Percentiles rank a stretch among this genome's conserved stretches.
These are phyloP conservation scores for Rhizomys pruinosus DNA, from an alignment of 2,113 vertebrate species.

Conservation along the genomic window DNA sequence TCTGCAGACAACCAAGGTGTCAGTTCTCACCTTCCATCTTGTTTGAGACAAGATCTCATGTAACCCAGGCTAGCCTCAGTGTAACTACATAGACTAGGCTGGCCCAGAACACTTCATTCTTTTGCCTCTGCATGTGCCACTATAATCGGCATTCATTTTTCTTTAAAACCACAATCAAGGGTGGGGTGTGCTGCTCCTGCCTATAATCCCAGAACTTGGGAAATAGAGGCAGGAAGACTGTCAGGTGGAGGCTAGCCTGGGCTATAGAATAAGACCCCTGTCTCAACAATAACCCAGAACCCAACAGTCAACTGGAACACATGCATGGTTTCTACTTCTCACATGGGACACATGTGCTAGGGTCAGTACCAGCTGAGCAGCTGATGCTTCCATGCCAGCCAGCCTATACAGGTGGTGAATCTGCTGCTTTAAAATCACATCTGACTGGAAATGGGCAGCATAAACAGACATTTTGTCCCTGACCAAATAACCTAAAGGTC, in stretches of 20 bases:
- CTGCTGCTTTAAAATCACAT: neutral
- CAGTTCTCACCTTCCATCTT: neutral
- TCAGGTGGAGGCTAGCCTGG: neutral
- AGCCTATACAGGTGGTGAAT: neutral
- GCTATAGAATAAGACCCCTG: neutral
- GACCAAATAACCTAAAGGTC: neutral
- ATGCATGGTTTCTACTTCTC: neutral
- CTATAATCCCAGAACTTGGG: neutral
- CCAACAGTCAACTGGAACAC: neutral
- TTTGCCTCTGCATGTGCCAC: neutral
- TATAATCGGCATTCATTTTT: neutral
- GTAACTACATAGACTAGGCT: neutral
- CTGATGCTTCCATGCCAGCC: neutral
- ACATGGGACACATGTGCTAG: fast-evolving
- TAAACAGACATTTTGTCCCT: neutral
- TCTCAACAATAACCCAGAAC: neutral
- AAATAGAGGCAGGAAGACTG: too few relatives aligned
- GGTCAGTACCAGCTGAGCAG: neutral
- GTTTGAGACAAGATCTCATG: neutral
- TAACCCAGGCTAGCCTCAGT: neutral
- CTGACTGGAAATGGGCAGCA: neutral
- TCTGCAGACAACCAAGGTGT: neutral
- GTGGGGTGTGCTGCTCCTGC: neutral
- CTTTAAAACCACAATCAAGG: neutral
- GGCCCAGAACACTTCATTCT: too few relatives aligned